Evolutionary conservation across 2,797 vertebrate species (phyloP).

Genomic region (Sebastes iracundus): DNA sequence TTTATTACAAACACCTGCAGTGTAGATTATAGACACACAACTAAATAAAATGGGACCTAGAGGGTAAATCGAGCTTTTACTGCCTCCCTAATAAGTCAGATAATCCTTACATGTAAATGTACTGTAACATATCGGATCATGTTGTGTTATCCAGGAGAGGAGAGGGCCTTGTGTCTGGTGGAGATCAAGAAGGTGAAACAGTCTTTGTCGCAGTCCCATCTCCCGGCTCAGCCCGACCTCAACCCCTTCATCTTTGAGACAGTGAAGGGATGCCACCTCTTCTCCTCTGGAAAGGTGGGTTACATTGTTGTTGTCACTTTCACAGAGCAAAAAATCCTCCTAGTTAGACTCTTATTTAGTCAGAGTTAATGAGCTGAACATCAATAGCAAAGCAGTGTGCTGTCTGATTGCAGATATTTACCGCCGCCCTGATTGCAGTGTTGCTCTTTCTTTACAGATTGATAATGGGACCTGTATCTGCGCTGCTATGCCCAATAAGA

Average conservation of each 20-base stretch:
- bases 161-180: constrained; percentile 93
- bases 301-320: background rate
- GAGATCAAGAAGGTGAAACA: constrained; percentile 99
- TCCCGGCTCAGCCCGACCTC: constrained; percentile 94
- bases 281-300: constrained; percentile 93
- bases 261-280: constrained; percentile 97
- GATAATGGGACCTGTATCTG: constrained; percentile 95
- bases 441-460: constrained; percentile 82
- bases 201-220: constrained; percentile 95
- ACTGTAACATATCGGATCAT: background rate
- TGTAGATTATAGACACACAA: background rate
- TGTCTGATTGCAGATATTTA: constrained; percentile 37
- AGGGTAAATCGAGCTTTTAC: background rate
- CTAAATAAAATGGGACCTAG: background rate
- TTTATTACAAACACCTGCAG: no score
- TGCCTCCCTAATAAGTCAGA: background rate
- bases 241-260: constrained; percentile 93
- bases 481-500: constrained; percentile 97
- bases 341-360: constrained; percentile 10
- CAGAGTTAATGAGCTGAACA: constrained; percentile 42
- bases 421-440: constrained; percentile 9
- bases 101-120: background rate
- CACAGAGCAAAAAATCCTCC: background rate
- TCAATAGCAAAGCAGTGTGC: background rate
- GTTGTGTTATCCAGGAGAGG: constrained; percentile 86